Evolutionary conservation across 2,888 invertebrate species (phyloP).

Genomic region (Eremobia ochroleuca): DNA sequence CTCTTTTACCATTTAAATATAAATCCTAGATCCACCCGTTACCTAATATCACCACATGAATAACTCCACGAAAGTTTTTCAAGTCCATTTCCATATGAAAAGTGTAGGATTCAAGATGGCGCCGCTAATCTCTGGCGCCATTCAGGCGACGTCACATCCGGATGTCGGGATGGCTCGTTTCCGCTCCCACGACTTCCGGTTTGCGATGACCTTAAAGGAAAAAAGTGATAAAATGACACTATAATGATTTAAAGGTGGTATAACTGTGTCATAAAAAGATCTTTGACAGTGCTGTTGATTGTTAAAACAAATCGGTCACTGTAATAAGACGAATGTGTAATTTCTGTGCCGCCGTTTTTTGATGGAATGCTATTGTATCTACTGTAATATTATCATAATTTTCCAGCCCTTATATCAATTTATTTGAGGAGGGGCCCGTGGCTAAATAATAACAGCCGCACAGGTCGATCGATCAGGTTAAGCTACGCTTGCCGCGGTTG

Average conservation of each 20-base stretch:
- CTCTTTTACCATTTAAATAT: slow-evolving; percentile 7
- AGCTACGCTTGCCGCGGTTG: no score
- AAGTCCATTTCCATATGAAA: slow-evolving; percentile 67
- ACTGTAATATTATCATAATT: no score
- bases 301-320: slow-evolving; percentile 8
- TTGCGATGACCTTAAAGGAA: slow-evolving; percentile 66
- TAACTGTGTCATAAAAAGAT: not conserved
- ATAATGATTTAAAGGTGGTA: slow-evolving; percentile 48
- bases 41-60: slow-evolving; percentile 50
- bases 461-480: no score
- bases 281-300: slow-evolving; percentile 11
- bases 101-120: slow-evolving; percentile 61
- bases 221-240: slow-evolving; percentile 55
- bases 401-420: no score
- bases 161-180: slow-evolving; percentile 73
- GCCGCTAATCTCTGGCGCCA: slow-evolving; percentile 75
- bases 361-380: not conserved
- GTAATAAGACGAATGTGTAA: not conserved
- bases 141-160: slow-evolving; percentile 79
- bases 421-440: no score
- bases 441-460: no score
- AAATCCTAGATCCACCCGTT: slow-evolving; percentile 34
- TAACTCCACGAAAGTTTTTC: slow-evolving; percentile 51
- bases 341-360: not conserved
- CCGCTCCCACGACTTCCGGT: slow-evolving; percentile 74